These are phyloP conservation scores for Diaphora mendica DNA, from an alignment of 2,888 invertebrate species.

Conservation along the genomic window DNA sequence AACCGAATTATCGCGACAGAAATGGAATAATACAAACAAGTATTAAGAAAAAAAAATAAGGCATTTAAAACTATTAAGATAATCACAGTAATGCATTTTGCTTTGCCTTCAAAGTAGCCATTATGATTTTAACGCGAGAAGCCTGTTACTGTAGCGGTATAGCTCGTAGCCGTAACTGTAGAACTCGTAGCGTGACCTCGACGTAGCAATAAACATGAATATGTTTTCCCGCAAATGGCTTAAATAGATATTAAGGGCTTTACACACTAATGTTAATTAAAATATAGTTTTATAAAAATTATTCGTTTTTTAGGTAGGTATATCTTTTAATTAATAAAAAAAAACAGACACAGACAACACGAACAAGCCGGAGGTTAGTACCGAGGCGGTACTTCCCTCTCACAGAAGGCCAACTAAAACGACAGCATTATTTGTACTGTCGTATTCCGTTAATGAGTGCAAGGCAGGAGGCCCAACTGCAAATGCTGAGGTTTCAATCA, in stretches of 20 bases:
- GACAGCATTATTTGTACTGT: no score
- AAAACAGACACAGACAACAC: no score
- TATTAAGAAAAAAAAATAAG: background rate
- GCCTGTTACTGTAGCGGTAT: slow-evolving; percentile 18
- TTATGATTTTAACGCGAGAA: slow-evolving; percentile 23
- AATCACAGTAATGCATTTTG: slow-evolving; percentile 20
- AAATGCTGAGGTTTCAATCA: no score
- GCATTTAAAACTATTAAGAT: slow-evolving; percentile 13
- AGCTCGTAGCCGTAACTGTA: slow-evolving; percentile 23
- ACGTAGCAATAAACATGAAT: slow-evolving; percentile 34
- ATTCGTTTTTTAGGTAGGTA: no score
- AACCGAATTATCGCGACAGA: background rate
- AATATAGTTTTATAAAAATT: no score
- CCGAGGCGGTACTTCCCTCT: no score
- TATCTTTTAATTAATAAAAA: no score
- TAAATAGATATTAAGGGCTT: slow-evolving; percentile 15
- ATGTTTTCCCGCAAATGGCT: slow-evolving; percentile 26
- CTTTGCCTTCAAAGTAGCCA: slow-evolving; percentile 10
- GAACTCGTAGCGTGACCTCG: slow-evolving; percentile 38
- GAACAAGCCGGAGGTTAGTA: no score
- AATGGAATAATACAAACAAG: background rate
- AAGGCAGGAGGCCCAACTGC: no score
- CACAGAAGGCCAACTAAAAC: no score
- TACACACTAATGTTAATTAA: background rate
- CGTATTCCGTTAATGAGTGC: no score